Percentiles rank a stretch among this genome's conserved stretches.
These are phyloP conservation scores for Patiria pectinifera DNA, from an alignment of 53 echinoderm and acorn worm species.

Conservation along the genomic window DNA sequence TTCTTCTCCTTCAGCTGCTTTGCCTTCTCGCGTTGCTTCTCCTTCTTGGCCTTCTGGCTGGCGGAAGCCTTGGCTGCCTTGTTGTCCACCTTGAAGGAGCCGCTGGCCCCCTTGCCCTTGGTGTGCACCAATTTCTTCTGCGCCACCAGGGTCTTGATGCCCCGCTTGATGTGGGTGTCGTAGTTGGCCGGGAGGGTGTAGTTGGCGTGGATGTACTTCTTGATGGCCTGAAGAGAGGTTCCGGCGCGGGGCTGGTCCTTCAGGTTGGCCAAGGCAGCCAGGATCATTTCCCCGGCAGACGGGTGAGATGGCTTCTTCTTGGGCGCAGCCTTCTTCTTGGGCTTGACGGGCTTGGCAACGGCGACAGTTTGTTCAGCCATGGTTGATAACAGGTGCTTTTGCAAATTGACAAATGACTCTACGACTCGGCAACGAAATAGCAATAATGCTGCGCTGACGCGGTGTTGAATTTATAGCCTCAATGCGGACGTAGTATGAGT, in stretches of 20 bases:
- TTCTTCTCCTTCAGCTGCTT: constrained; percentile 54
- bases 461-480: not conserved
- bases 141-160: constrained; percentile 40
- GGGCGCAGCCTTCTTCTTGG: constrained; percentile 33
- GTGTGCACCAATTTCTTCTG: constrained; percentile 31
- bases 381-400: not conserved
- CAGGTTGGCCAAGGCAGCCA: constrained; percentile 36
- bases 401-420: no score
- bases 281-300: constrained; percentile 46
- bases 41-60: constrained; percentile 45
- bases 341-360: constrained; percentile 8
- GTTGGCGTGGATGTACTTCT: constrained; percentile 63
- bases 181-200: constrained; percentile 12
- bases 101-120: constrained; percentile 50
- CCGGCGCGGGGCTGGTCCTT: constrained; percentile 54
- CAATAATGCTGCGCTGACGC: not conserved
- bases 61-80: constrained; percentile 44
- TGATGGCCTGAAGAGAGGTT: constrained; percentile 63
- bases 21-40: constrained; percentile 35
- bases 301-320: constrained; percentile 55
- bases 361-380: constrained; percentile 12
- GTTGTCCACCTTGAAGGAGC: constrained; percentile 58
- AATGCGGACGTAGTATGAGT: constrained; percentile 27
- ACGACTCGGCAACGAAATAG: not conserved
- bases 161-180: constrained; percentile 25